phyloP scores from a whole-genome alignment of 2,797 vertebrate genomes.

The Mus spretus region DNA sequence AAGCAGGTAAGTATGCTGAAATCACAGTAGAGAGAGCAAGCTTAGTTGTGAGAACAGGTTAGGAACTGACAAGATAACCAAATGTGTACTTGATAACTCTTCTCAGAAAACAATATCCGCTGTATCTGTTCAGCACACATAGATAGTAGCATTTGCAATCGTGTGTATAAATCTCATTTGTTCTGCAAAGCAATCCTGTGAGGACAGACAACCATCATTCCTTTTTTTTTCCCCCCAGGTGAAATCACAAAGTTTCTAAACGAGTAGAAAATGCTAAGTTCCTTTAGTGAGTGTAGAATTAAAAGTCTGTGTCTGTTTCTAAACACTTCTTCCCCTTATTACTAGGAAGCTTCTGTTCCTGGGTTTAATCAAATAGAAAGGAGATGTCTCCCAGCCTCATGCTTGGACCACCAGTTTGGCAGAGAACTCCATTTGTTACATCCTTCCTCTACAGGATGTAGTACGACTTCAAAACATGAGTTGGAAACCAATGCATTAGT shows the following conservation, averaged over 20 bases:
- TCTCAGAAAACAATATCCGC: background rate
- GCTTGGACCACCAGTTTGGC: background rate
- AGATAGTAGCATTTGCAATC: background rate
- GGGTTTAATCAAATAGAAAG: background rate
- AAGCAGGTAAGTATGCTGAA: background rate
- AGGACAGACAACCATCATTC: background rate
- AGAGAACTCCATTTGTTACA: background rate
- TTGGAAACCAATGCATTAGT: background rate
- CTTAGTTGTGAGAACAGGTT: background rate
- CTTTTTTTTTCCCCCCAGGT: background rate
- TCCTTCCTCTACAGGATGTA: background rate
- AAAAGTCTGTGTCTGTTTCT: background rate
- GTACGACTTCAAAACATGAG: background rate
- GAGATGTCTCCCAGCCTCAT: background rate
- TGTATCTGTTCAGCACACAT: background rate
- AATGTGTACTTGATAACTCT: background rate
- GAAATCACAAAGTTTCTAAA: conserved; percentile 31
- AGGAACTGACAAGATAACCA: background rate
- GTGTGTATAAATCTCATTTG: background rate
- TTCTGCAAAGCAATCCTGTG: background rate
- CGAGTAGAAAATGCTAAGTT: background rate
- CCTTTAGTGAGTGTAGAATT: background rate
- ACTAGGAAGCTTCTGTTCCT: background rate
- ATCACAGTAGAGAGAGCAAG: background rate
- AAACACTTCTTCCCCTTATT: background rate